These are phyloP conservation scores for Sebastes fasciatus DNA, from an alignment of 2,113 vertebrate genomes.

Conservation along the genomic window DNA sequence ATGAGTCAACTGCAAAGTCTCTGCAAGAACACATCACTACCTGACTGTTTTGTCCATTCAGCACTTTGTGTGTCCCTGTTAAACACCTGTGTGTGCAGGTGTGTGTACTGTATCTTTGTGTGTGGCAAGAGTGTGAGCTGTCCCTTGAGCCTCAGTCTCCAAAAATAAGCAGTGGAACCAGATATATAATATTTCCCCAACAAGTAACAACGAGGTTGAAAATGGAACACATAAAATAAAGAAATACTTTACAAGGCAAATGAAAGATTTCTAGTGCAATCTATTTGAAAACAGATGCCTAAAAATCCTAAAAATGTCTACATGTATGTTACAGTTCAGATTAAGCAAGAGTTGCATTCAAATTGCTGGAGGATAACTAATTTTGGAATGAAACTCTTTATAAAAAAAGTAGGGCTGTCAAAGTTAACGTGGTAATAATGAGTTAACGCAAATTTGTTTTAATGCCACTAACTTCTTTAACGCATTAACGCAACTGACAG, in stretches of 20 bases:
- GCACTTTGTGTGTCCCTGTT: conserved; percentile 42
- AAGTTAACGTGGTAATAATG: too few species aligned
- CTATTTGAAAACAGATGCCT: not conserved
- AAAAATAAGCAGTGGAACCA: conserved; percentile 40
- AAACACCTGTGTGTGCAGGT: conserved; percentile 54
- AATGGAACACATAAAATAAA: not conserved
- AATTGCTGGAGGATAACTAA: not conserved
- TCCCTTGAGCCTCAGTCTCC: conserved; percentile 29
- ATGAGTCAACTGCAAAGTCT: conserved; percentile 36
- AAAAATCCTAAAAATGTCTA: not conserved
- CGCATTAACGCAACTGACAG: too few species aligned
- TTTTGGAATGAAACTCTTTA: not conserved
- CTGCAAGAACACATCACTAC: conserved; percentile 23
- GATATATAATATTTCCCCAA: not conserved
- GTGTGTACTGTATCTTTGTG: not conserved
- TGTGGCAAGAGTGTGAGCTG: conserved; percentile 13
- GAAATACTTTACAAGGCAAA: not conserved
- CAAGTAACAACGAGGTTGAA: conserved; percentile 1
- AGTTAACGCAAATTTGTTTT: too few species aligned
- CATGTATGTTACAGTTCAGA: not conserved
- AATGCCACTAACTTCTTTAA: too few species aligned
- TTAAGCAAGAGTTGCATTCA: not conserved
- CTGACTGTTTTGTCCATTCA: conserved; percentile 53
- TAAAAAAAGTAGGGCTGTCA: too few species aligned
- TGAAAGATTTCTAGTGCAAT: not conserved